These are phyloP conservation scores for Brachionus calyciflorus DNA, from an alignment of 1,140 invertebrate species.

Conservation along the genomic window DNA sequence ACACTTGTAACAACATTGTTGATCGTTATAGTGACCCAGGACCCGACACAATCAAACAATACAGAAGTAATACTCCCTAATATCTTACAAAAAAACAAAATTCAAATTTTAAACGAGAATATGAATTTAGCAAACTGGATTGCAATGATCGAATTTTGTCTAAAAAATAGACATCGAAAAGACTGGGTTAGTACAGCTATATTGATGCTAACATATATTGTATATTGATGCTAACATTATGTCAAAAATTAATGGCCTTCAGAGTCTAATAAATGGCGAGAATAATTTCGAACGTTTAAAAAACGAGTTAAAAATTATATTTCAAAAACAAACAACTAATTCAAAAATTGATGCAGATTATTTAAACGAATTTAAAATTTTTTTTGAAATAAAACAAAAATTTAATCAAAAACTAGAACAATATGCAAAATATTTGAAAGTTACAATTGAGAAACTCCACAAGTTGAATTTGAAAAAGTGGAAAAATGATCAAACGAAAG, in stretches of 20 bases:
- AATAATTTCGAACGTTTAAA: no score
- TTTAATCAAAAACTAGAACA: constrained; percentile 18
- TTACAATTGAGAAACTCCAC: constrained; percentile 6
- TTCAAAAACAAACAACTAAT: neutral
- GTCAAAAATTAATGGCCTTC: neutral
- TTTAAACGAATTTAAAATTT: neutral
- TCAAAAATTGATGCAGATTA: neutral
- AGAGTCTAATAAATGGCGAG: no score
- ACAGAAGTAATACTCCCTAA: neutral
- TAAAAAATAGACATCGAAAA: neutral
- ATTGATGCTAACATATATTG: neutral
- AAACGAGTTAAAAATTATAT: neutral
- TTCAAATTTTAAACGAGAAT: neutral
- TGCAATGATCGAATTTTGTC: neutral
- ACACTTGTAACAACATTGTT: neutral
- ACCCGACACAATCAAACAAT: neutral
- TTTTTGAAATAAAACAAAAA: constrained; percentile 10
- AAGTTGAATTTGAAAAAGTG: no score
- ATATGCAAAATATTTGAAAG: constrained; percentile 12
- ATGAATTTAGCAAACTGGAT: constrained; percentile 3
- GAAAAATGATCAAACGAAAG: no score
- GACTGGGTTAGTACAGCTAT: no score
- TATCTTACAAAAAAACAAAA: neutral
- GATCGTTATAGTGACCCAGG: neutral
- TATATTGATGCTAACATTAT: constrained; percentile 8